phyloP scores from a whole-genome alignment of 2,888 invertebrate genomes.

The Sympetrum striolatum region DNA sequence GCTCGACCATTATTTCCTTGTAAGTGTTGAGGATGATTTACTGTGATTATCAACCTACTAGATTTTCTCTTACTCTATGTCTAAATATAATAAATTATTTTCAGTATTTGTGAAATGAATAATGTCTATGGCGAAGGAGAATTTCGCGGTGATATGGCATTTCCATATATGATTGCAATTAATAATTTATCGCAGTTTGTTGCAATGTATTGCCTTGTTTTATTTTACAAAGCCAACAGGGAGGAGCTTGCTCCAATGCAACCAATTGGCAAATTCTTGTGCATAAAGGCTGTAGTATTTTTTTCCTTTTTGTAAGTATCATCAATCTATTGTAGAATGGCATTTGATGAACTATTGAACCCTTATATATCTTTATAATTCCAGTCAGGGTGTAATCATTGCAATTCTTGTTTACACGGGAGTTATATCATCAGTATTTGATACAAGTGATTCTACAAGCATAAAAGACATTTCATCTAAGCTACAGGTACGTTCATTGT shows the following conservation, averaged over 20 bases:
- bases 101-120: conserved; percentile 81
- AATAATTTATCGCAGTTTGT: conserved; percentile 95
- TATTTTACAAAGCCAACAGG: conserved; percentile 90
- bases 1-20: conserved; percentile 90
- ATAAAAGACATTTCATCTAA: conserved; percentile 80
- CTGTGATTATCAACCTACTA: not conserved
- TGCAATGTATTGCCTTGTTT: conserved; percentile 94
- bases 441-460: conserved; percentile 70
- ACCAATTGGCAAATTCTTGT: conserved; percentile 93
- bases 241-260: conserved; percentile 89
- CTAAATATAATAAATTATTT: conserved; percentile 52
- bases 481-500: conserved; percentile 69
- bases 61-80: not conserved
- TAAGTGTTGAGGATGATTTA: conserved; percentile 61
- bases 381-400: conserved; percentile 90
- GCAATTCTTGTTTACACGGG: conserved; percentile 84
- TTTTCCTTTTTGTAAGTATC: conserved; percentile 95
- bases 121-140: conserved; percentile 92
- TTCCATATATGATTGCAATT: conserved; percentile 84
- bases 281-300: conserved; percentile 97
- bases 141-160: conserved; percentile 84
- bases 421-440: conserved; percentile 78
- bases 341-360: conserved; percentile 18
- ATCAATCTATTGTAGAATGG: conserved; percentile 42
- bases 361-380: conserved; percentile 53